These are phyloP conservation scores for Mus minutoides DNA, from an alignment of 2,797 vertebrate genomes.

Conservation along the genomic window DNA sequence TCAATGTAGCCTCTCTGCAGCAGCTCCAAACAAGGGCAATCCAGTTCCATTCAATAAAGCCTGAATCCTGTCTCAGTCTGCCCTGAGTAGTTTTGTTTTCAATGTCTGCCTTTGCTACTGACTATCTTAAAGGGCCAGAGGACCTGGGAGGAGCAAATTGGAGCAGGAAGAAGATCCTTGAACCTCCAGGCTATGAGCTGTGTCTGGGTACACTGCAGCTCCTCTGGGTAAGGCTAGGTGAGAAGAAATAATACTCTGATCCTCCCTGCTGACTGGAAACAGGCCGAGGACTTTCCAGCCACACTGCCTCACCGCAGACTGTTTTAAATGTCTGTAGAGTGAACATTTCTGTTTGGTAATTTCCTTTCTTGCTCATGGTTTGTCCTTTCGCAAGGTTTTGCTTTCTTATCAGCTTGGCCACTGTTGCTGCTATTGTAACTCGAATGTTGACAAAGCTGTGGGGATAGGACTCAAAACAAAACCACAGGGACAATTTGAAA, in stretches of 20 bases:
- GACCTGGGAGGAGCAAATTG: not conserved
- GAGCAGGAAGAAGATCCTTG: not conserved
- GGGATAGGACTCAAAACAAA: slow-evolving; percentile 41
- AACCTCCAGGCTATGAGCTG: fast-evolving
- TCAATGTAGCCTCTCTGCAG: not conserved
- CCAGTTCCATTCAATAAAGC: slow-evolving; percentile 12
- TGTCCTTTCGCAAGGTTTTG: slow-evolving; percentile 46
- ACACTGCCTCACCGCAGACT: not conserved
- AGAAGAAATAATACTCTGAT: not conserved
- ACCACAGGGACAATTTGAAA: not conserved
- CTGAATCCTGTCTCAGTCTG: not conserved
- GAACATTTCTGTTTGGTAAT: slow-evolving; percentile 53
- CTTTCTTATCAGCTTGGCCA: slow-evolving; percentile 76
- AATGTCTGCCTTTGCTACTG: not conserved
- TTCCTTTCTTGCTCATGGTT: slow-evolving; percentile 42
- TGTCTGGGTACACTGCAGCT: not conserved
- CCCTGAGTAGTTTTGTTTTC: not conserved
- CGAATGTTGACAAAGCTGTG: slow-evolving; percentile 56
- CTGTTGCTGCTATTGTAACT: slow-evolving; percentile 64
- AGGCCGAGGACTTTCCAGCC: not conserved
- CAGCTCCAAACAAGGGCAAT: not conserved
- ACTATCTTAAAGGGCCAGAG: not conserved
- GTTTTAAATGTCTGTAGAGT: slow-evolving; percentile 53
- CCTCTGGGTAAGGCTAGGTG: not conserved
- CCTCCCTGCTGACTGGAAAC: not conserved